Conservation (phyloP, 2,888 invertebrate species). For the Lycaena phlaeas region DNA sequence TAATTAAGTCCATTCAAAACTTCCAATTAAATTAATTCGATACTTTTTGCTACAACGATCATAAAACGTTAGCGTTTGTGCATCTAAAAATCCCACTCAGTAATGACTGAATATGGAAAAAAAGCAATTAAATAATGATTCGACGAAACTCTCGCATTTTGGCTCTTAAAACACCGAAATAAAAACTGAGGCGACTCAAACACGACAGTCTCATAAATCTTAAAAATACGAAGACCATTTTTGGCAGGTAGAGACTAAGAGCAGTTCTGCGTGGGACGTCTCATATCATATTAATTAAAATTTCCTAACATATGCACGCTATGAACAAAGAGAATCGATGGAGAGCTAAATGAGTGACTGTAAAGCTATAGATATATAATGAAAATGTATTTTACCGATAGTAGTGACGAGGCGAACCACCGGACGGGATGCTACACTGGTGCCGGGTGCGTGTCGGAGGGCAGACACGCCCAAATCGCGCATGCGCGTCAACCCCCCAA, state of each 20-base stretch:
- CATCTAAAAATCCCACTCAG: not conserved
- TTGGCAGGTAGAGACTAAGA: conserved; percentile 12
- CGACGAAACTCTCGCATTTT: too few relatives aligned
- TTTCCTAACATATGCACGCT: not conserved
- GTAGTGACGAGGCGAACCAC: conserved; percentile 19
- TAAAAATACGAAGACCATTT: conserved; percentile 22
- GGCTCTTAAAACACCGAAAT: not conserved
- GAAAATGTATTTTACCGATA: conserved; percentile 18
- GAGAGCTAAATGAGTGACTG: too few relatives aligned
- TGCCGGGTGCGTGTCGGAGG: conserved; percentile 36
- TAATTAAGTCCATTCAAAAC: too few relatives aligned
- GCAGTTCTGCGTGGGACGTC: conserved; percentile 34
- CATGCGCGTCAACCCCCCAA: conserved; percentile 42
- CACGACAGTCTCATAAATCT: conserved; percentile 24
- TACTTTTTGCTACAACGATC: too few relatives aligned
- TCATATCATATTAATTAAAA: not conserved
- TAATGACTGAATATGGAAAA: conserved; percentile 9
- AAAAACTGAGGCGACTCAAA: conserved; percentile 14
- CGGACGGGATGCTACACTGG: conserved; percentile 46
- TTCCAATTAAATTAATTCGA: too few relatives aligned
- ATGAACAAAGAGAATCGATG: not conserved
- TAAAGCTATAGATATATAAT: not conserved
- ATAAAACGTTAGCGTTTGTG: not conserved
- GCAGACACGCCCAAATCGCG: conserved; percentile 62
- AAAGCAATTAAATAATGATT: too few relatives aligned